phyloP scores from a whole-genome alignment of 2,113 vertebrate genomes.

The Ctenodactylus gundi region DNA sequence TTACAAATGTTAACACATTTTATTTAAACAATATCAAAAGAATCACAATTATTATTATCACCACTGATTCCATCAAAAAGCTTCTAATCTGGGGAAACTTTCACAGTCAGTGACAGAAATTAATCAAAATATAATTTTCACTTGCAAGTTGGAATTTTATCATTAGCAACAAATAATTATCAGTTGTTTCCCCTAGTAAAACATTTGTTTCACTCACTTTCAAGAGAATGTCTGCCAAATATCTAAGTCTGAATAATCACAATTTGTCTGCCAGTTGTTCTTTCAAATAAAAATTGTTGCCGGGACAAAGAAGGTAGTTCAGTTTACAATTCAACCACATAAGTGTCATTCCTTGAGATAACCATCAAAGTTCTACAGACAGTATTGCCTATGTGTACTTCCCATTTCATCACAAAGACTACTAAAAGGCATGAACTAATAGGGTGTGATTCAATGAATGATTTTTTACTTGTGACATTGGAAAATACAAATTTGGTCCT shows the following conservation, averaged over 20 bases:
- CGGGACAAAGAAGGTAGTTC: not conserved
- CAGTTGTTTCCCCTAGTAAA: slow-evolving; percentile 13
- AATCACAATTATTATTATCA: slow-evolving; percentile 53
- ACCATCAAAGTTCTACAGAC: not conserved
- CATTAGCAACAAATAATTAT: slow-evolving; percentile 28
- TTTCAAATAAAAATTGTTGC: slow-evolving; percentile 30
- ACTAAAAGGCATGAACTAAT: slow-evolving; percentile 10
- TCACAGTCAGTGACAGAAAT: slow-evolving; percentile 32
- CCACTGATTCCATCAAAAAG: slow-evolving; percentile 35
- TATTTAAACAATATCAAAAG: slow-evolving; percentile 57
- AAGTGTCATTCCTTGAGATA: slow-evolving; percentile 37
- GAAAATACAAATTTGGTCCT: not conserved
- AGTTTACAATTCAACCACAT: not conserved
- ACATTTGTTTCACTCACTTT: too few species aligned
- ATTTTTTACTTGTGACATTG: not conserved
- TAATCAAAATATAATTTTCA: slow-evolving; percentile 49
- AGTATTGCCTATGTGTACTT: not conserved
- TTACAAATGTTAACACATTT: slow-evolving; percentile 34
- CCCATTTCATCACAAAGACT: slow-evolving; percentile 23
- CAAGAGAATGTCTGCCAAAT: too few species aligned
- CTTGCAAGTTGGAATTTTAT: slow-evolving; percentile 42
- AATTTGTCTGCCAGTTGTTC: too few species aligned
- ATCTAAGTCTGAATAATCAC: too few species aligned
- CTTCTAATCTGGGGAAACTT: not conserved
- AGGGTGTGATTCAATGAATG: not conserved